These are phyloP conservation scores for Leptothorax acervorum DNA, from an alignment of 2,888 invertebrate species.

Conservation along the genomic window DNA sequence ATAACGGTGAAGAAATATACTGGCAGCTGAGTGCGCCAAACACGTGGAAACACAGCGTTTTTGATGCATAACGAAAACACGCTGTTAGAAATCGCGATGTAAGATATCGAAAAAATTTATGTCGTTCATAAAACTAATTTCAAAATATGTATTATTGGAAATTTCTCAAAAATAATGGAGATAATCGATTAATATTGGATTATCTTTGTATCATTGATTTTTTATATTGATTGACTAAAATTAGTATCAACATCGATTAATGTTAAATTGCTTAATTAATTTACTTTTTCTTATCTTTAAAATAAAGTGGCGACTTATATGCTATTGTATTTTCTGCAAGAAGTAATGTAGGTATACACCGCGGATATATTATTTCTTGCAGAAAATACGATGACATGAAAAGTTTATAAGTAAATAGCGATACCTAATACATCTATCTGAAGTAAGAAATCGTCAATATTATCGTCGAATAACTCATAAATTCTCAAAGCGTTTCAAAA, in stretches of 20 bases:
- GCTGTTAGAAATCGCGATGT: neutral
- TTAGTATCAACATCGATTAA: neutral
- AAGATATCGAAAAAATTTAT: neutral
- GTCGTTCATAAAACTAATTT: neutral
- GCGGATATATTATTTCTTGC: neutral
- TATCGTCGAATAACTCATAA: neutral
- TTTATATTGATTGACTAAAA: neutral
- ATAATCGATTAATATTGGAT: neutral
- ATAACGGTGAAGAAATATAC: constrained; percentile 29
- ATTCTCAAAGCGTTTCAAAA: neutral
- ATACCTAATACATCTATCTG: neutral
- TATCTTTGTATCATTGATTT: neutral
- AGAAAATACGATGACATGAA: neutral
- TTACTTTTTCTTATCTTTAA: neutral
- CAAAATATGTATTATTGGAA: neutral
- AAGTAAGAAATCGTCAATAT: neutral
- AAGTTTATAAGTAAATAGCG: neutral
- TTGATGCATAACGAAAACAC: neutral
- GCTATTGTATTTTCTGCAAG: neutral
- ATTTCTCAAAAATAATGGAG: neutral
- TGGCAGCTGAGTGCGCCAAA: neutral
- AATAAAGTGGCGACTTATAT: neutral
- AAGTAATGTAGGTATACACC: neutral
- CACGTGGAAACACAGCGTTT: neutral
- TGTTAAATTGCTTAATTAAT: neutral